Evolutionary conservation across 1,140 invertebrate species (phyloP).

Genomic region (Micrasema minimum): DNA sequence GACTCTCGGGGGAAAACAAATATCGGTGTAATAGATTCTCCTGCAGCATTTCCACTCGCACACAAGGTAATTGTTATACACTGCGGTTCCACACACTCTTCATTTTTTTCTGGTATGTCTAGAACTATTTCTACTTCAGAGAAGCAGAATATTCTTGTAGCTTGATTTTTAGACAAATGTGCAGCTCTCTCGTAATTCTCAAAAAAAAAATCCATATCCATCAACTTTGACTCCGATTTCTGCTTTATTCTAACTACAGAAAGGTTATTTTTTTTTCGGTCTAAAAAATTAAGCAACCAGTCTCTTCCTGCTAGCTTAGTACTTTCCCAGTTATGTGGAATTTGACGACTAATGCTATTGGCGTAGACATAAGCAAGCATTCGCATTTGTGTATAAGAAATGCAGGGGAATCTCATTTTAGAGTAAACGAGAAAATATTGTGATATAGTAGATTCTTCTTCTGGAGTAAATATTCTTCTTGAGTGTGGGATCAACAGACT

Average conservation of each 20-base stretch:
- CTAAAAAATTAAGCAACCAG: conserved; percentile 14
- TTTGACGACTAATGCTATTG: not conserved
- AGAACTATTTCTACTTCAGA: conserved; percentile 1
- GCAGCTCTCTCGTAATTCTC: not conserved
- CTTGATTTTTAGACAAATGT: not conserved
- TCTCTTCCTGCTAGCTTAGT: not conserved
- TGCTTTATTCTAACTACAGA: not conserved
- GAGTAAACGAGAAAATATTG: conserved; percentile 1
- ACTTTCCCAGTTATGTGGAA: conserved; percentile 10
- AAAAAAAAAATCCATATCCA: conserved; percentile 1
- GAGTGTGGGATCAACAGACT: conserved; percentile 3
- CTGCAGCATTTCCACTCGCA: not conserved
- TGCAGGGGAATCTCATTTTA: not conserved
- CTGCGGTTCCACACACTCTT: not conserved
- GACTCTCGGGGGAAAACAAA: not conserved
- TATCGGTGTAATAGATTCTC: not conserved
- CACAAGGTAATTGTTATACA: conserved; percentile 9
- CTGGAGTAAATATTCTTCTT: conserved; percentile 8
- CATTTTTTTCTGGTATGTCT: not conserved
- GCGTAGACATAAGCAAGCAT: conserved; percentile 7
- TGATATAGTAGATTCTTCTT: not conserved
- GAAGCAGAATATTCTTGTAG: conserved; percentile 11
- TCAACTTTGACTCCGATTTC: not conserved
- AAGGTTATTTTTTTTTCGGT: conserved; percentile 3
- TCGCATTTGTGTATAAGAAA: not conserved